phyloP scores from a whole-genome alignment of 2,113 vertebrate species.

The Cynocephalus volans region DNA sequence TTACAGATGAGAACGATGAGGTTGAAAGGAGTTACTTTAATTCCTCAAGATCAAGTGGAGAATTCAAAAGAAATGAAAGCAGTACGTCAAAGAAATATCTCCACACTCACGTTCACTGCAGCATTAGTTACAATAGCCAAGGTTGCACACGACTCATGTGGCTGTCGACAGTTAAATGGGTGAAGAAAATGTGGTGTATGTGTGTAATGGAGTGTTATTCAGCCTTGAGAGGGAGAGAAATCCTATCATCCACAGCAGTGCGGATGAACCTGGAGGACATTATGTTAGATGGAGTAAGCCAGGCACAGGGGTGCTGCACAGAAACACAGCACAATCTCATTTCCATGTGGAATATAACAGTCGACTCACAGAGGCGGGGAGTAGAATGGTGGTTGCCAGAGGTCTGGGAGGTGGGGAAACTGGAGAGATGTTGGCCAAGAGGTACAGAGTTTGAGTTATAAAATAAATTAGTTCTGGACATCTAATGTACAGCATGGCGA shows the following conservation, averaged over 20 bases:
- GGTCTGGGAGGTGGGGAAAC: too few species aligned
- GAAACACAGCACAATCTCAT: neutral
- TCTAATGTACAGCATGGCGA: neutral
- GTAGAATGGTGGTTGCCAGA: neutral
- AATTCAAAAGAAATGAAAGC: neutral
- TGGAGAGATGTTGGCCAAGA: neutral
- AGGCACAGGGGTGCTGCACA: neutral
- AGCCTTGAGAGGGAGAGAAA: neutral
- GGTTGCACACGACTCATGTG: neutral
- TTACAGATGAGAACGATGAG: neutral
- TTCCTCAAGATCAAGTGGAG: neutral
- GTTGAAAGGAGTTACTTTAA: neutral
- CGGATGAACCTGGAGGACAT: neutral
- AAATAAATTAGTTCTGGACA: neutral
- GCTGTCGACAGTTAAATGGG: too few species aligned
- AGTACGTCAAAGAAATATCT: neutral
- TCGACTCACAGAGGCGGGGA: neutral
- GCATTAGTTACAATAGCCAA: neutral
- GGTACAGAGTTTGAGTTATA: neutral
- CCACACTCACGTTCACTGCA: neutral
- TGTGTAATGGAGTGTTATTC: neutral
- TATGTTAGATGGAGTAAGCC: fast-evolving
- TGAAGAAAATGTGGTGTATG: neutral
- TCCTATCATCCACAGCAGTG: fast-evolving
- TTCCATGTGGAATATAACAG: too few species aligned